Base-by-base conservation (phyloP, 1,140 invertebrate genomes). In the Zaprionus capensis region DNA sequence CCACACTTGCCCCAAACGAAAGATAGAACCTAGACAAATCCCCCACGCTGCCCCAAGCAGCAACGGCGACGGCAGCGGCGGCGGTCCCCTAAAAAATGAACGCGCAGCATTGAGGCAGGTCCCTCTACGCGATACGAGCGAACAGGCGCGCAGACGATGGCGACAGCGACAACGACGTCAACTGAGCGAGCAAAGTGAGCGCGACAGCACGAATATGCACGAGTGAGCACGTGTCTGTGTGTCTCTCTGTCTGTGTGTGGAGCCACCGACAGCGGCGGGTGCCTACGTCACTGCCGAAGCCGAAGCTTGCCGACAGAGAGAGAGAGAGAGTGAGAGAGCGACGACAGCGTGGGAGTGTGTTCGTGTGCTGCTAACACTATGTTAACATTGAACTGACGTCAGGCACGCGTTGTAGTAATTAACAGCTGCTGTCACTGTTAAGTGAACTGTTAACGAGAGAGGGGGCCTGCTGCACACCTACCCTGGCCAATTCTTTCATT, bases 61-160 rank as follows among this genome's bases (percentile, higher is more conserved):
- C 63, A 15, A 62, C 56, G 57, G 64, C 49, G 34, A 83, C 28
- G 67, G 78, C 82, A 74, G 55, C 38, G 67, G 67, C 76, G 70
- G 85, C 81, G 70, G 85, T 78, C 81, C 84, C 81, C 81, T 78
- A 88, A 78, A 81, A 78, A 80, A 55, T 76, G 55, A 71, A 85
- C 85, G 81, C 85, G 85, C 85, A 90, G 84, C 83, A 84, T 91
- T 91, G 88, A 91, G 88, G 88, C 88, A 91, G 88, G 88, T 91
- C 88, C 88, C 88, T 91, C 88, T 91, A 91, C 83, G 73, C 84
- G 88, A 91, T 91, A 91, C 80, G 77, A 73, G 64, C 22, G 73
- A 91, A 77, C 81, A 91, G 88, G 88, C 88, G 88, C 70, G 17
- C 88, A 91, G 38, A 46, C 64, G 53, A 66, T 36, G 70, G 41